Base-by-base conservation (phyloP, 2,888 invertebrate genomes). In the Campoplex capitator region DNA sequence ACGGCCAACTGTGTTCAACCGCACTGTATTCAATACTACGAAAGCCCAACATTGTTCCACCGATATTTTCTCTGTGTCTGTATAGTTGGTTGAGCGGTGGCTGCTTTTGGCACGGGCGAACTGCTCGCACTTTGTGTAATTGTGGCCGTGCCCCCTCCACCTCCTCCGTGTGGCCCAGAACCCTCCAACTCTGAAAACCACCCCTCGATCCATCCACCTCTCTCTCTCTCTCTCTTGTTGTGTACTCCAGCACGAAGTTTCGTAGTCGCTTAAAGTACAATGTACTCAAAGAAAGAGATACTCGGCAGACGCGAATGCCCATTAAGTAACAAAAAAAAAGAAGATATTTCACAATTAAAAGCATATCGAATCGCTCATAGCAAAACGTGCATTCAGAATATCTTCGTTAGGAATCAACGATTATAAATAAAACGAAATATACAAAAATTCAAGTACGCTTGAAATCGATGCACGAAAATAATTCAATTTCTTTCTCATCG, bases 51-150 rank as follows among this genome's bases (percentile, higher is more conserved):
- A 68, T 13, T 23, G 51, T 51, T 28, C 38, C 74, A 74, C 51
- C 48, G 28, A 65, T 65, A 54, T 78, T 78, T 56, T 80, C 51
- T 71, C 74, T 51, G 35, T 38, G 38, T 79, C 51, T 67, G 54
- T 77, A 28, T 87, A 88, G 23, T 54, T 74, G 54, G 80, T 18
- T 85, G 82, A 75, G 83, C 67, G 51, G 73, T 62, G 45, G 68
- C 67, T 65, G 71, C 79, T 76, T 83, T 84, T 83, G 87, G 73
- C 83, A 87, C 85, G 88, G 76, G 89, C 91, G 91, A 92, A 92
- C 87, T 91, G 88, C 90, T 89, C 92, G 93, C 93, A 92, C 92
- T 92, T 91, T 91, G 90, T 91, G 89, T 92, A 92, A 92, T 92
- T 92, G 91, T 92, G 88, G 90, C 92, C 91, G 90, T 90, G 91